Base-by-base conservation (phyloP, 2,797 vertebrate genomes). In the Poeciliopsis presidionis region DNA sequence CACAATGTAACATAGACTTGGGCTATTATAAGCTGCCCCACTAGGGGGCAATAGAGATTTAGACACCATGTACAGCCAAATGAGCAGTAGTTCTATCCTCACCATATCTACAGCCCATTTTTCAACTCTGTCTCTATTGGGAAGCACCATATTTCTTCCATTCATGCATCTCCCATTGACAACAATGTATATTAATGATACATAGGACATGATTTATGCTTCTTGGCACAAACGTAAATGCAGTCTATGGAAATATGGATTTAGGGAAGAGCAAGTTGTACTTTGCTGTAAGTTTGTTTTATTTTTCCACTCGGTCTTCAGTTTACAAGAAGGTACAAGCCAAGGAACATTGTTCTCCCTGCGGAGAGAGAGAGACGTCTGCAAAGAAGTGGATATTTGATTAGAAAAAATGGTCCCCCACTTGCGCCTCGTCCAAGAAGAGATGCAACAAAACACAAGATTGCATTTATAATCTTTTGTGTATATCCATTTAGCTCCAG, bases 11-110 rank as follows among this genome's bases (percentile, higher is more conserved):
- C 3, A 61, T 6, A 36, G 7, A 7, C 33, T 30, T 47, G 9
- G 16, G 80, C 0, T 11, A 30, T 51, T 72, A 53, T 22, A 53
- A 67, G 81, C 80, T 51, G 22, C 39, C 39, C 95, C 97, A 97
- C 96, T 95, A 96, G 97, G 97, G 96, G 97, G 96, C 97, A 98
- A 96, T 95, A 94, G 92, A 95, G 96, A 95, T 96, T 95, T 96
- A 95, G 84, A 83, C 70, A 91, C 89, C 80, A 87, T 80, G 73
- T 80, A n/a, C 8, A 72, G 74, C 43, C 28, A 72, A 81, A 74
- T 47, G 20, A 67, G 78, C 67, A 53, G 87, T 57, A 61, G 73
- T 88, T 85, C 84, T 78, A 79, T 84, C 90, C 84, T 87, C 49
- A 36, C 72, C 77, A 76, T 77, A 77, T 84, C 86, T 84, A 77